A percentile compares a stretch with the other conserved stretches of the same genome.
Conservation (phyloP, 2,888 invertebrate species). For the Aspidiotus rigidus region DNA sequence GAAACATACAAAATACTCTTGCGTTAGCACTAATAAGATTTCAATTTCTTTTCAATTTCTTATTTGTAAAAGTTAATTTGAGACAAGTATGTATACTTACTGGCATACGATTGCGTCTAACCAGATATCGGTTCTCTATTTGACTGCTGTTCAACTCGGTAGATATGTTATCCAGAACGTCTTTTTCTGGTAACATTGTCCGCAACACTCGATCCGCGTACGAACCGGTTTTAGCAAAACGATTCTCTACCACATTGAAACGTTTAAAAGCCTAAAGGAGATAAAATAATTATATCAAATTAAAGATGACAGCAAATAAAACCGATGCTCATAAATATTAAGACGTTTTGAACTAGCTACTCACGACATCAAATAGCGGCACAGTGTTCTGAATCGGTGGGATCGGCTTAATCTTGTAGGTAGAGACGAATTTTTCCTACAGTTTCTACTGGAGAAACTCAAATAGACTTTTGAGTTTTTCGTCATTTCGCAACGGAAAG, state of each 20-base stretch:
- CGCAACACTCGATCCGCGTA: constrained; percentile 14
- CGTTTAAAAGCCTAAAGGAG: too few species aligned
- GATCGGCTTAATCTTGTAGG: constrained; percentile 8
- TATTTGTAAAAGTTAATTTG: neutral
- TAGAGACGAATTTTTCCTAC: neutral
- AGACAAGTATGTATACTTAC: neutral
- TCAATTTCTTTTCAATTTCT: too few species aligned
- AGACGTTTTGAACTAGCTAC: too few species aligned
- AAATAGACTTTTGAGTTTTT: constrained; percentile 9
- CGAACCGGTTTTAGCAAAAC: constrained; percentile 14
- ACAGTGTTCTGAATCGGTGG: constrained; percentile 4
- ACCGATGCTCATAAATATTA: too few species aligned
- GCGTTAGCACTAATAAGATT: too few species aligned
- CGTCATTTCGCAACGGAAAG: neutral
- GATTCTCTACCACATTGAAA: constrained; percentile 7
- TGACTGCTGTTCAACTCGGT: constrained; percentile 11
- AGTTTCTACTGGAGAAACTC: constrained; percentile 18
- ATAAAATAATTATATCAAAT: too few species aligned
- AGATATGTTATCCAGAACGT: constrained; percentile 5
- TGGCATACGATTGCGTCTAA: neutral
- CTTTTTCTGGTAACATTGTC: constrained; percentile 5
- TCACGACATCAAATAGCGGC: neutral
- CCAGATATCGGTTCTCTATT: neutral
- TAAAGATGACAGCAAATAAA: too few species aligned
- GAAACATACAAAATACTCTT: too few species aligned